Evolutionary conservation across 2,113 vertebrate species (phyloP), one percentile per base, ranked within the genome.

Genomic region (Isurus oxyrinchus): DNA sequence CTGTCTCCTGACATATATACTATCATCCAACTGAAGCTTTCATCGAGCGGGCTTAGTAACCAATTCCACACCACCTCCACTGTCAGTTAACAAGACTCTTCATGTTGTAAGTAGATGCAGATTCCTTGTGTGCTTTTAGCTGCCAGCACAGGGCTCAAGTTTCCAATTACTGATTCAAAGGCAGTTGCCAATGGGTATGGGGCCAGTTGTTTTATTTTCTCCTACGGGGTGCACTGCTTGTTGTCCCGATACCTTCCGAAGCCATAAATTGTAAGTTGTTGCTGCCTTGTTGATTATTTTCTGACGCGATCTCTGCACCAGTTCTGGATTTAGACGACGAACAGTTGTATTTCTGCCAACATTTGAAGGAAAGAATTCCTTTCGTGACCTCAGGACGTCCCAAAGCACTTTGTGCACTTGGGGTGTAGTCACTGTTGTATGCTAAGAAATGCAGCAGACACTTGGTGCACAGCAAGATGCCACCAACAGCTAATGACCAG

Each of bases 21-120:
- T 5, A 23, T 27, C 8, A 10, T 14, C 25, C 0, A 0, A 3
- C 27, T 53, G 49, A 88, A 25, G 49, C 49, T 53, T 55, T 7
- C 0, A 86, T 49, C 21, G 81, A 25, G 53, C 27, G 25, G 27
- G 87, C 87, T 90, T 6, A 35, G 31, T 31, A 88, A 90, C 53
- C 8, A 35, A 27, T 90, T 90, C 27, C 8, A 13, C 79, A 14
- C 79, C n/a, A 8, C 25, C 3, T 1, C 16, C 5, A 14, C 59
- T n/a, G 57, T 21, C 90, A 7, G 31, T 93, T 53, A 5, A 90
- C 90, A 61, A 93, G 90, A 93, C 57, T 40, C 14, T 93, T 61
- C 90, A 93, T 93, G 90, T 93, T 93, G 90, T 93, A 63, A 93
- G 90, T 93, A 6, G 90, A 63, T 8, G 16, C 31, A 63, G 31